phyloP scores from a whole-genome alignment of 2,113 vertebrate genomes.

The Dendrocopos noguchii region DNA sequence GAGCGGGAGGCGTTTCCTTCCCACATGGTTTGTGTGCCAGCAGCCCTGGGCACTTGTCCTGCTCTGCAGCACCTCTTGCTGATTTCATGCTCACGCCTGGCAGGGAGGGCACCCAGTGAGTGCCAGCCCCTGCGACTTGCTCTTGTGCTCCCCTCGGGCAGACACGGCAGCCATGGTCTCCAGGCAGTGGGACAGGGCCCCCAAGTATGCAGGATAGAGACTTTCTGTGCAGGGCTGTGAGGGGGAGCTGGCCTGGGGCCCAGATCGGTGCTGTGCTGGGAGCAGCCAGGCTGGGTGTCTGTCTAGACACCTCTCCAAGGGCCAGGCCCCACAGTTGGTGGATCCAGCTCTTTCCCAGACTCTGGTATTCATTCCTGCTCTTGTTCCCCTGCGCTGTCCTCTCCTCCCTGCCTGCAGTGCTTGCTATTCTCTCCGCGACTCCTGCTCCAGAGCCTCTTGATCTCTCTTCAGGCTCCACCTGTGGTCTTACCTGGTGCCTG shows the following conservation, averaged over 20 bases:
- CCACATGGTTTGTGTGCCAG: neutral
- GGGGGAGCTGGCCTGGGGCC: constrained; percentile 17
- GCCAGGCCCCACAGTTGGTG: neutral
- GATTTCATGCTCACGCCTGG: neutral
- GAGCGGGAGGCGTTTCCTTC: neutral
- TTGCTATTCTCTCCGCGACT: neutral
- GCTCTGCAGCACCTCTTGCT: neutral
- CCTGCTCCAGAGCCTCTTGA: neutral
- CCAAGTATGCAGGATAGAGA: neutral
- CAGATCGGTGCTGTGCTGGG: neutral
- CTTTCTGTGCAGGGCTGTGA: neutral
- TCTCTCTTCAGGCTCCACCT: neutral
- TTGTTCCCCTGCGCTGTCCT: neutral
- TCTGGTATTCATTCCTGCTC: neutral
- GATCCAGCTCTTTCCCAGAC: constrained; percentile 37
- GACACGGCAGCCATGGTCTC: neutral
- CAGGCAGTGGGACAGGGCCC: neutral
- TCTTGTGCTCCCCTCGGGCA: neutral
- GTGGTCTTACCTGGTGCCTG: neutral
- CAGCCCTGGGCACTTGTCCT: neutral
- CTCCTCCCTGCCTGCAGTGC: fast-evolving
- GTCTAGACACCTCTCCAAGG: neutral
- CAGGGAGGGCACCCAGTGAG: neutral
- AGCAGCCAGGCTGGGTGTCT: neutral
- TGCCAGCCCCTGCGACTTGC: neutral